A percentile compares a stretch with the other conserved stretches of the same genome.
These are phyloP conservation scores for Pterophyllum scalare DNA, from an alignment of 2,113 vertebrate genomes.

Conservation along the genomic window DNA sequence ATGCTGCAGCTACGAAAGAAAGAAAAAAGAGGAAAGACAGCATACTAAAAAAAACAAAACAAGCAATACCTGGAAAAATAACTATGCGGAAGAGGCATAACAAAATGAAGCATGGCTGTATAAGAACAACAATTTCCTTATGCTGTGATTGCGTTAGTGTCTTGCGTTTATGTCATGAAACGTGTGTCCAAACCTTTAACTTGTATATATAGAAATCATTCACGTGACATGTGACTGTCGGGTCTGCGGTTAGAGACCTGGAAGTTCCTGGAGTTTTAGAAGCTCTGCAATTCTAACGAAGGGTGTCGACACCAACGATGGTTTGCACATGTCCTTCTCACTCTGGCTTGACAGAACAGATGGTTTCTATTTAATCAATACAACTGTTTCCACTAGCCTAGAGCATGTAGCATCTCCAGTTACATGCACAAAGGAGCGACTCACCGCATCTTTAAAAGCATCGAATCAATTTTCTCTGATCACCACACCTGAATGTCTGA, in stretches of 20 bases:
- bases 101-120: too few species aligned
- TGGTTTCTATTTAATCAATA: not conserved
- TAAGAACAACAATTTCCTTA: too few species aligned
- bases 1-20: too few species aligned
- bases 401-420: not conserved
- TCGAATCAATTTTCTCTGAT: not conserved
- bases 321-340: not conserved
- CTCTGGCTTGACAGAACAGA: not conserved
- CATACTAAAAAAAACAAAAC: too few species aligned
- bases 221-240: not conserved
- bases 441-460: not conserved
- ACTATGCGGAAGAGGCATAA: too few species aligned
- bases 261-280: not conserved
- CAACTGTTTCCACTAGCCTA: not conserved
- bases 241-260: not conserved
- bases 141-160: too few species aligned
- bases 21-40: too few species aligned
- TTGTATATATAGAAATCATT: too few species aligned
- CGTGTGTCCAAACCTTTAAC: too few species aligned
- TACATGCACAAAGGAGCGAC: not conserved
- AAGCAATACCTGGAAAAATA: too few species aligned
- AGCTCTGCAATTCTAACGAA: not conserved
- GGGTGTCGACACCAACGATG: not conserved
- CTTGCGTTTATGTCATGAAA: too few species aligned
- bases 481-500: accelerated